Percentiles rank a stretch among this genome's conserved stretches.
These are phyloP conservation scores for Drosophila rufa DNA, from an alignment of 1,140 invertebrate genomes.

Conservation along the genomic window DNA sequence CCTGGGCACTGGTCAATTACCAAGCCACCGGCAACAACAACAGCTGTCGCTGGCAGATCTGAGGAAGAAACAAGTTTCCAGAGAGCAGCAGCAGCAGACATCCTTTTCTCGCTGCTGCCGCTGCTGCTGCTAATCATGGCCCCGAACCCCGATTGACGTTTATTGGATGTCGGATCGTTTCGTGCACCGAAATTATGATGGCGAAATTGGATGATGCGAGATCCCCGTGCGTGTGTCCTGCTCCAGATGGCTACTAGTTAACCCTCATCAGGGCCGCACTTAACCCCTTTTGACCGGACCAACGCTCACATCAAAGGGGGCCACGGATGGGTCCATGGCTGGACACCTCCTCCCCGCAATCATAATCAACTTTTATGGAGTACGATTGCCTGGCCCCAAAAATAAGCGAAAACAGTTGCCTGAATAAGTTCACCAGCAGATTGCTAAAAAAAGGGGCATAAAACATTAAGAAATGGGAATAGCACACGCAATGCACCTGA, in stretches of 20 bases:
- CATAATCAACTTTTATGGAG: slow-evolving; percentile 41
- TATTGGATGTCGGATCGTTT: slow-evolving; percentile 63
- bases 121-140: slow-evolving; percentile 8
- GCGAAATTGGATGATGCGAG: slow-evolving; percentile 55
- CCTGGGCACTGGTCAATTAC: slow-evolving; percentile 33
- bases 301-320: slow-evolving; percentile 29
- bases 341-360: slow-evolving; percentile 6
- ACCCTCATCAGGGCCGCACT: slow-evolving; percentile 23
- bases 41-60: slow-evolving; percentile 29
- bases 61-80: slow-evolving; percentile 27
- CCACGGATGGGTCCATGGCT: slow-evolving; percentile 1
- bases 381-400: slow-evolving; percentile 25
- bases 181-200: slow-evolving; percentile 63
- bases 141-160: slow-evolving; percentile 49
- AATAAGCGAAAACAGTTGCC: slow-evolving; percentile 14
- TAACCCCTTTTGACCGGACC: slow-evolving; percentile 1
- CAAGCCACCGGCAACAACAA: slow-evolving; percentile 16
- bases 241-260: slow-evolving; percentile 57
- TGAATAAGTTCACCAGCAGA: slow-evolving; percentile 10
- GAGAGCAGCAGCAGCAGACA: not conserved
- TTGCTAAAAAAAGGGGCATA: not conserved
- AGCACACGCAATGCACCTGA: slow-evolving; percentile 25
- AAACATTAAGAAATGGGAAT: slow-evolving; percentile 9
- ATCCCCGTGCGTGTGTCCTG: slow-evolving; percentile 57
- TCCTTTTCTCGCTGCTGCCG: not conserved